These are phyloP conservation scores for Podarcis lilfordi DNA, from an alignment of 2,797 vertebrate species.

Conservation along the genomic window DNA sequence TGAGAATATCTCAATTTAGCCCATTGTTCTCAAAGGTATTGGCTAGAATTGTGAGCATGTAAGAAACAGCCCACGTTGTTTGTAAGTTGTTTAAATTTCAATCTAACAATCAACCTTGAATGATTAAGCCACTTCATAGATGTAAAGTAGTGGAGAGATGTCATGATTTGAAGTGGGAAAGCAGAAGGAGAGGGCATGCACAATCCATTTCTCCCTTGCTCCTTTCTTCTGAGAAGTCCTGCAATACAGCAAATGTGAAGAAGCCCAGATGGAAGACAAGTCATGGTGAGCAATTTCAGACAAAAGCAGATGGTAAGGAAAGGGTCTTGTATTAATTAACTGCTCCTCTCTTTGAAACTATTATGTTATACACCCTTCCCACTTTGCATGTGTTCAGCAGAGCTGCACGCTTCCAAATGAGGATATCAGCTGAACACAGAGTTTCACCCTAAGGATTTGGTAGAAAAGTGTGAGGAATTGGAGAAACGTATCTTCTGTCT, in stretches of 20 bases:
- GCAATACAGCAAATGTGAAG: background rate
- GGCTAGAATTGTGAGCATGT: no score
- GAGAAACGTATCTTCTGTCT: conserved; percentile 4
- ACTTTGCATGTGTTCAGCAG: background rate
- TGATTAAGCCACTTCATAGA: background rate
- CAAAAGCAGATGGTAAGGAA: background rate
- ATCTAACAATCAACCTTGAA: background rate
- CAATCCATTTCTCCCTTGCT: background rate
- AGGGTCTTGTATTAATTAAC: background rate
- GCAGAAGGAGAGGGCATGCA: no score
- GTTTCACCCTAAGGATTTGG: background rate
- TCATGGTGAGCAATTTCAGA: background rate
- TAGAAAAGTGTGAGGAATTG: background rate
- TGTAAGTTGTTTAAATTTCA: no score
- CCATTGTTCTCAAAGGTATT: background rate
- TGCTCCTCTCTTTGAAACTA: background rate
- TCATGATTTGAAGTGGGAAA: background rate
- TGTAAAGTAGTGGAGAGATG: background rate
- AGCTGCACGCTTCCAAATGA: background rate
- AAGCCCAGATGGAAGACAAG: background rate
- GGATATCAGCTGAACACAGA: background rate
- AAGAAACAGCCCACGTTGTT: background rate
- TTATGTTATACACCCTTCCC: background rate
- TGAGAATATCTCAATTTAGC: background rate
- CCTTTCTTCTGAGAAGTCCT: background rate